phyloP scores from a whole-genome alignment of 2,888 invertebrate species.

The Melikaiella ostensackeni region DNA sequence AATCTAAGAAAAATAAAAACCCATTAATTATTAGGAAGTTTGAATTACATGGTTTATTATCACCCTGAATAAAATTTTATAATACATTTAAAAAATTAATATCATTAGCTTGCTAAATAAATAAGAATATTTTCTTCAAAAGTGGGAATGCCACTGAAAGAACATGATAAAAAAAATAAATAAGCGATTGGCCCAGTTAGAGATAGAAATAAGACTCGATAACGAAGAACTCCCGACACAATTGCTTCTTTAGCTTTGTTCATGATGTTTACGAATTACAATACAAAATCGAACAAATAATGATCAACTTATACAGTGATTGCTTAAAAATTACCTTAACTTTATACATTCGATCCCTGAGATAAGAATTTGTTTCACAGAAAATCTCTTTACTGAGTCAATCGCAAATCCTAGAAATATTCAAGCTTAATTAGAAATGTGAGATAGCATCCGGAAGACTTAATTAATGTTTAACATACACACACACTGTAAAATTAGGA shows the following conservation, averaged over 20 bases:
- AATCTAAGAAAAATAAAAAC: neutral
- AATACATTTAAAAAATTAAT: constrained; percentile 15
- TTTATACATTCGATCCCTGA: constrained; percentile 26
- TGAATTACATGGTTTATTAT: constrained; percentile 32
- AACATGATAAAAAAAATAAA: constrained; percentile 22
- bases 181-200: constrained; percentile 8
- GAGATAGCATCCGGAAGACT: constrained; percentile 33
- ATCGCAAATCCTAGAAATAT: constrained; percentile 13
- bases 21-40: constrained; percentile 19
- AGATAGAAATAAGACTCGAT: neutral
- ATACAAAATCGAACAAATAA: constrained; percentile 1
- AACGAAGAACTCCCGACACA: neutral
- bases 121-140: constrained; percentile 10
- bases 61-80: constrained; percentile 22
- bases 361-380: constrained; percentile 11
- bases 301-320: constrained; percentile 8
- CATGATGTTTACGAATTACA: neutral
- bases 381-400: constrained; percentile 13
- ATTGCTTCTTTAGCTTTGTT: neutral
- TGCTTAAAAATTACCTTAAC: constrained; percentile 23
- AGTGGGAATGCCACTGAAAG: constrained; percentile 34
- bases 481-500: neutral
- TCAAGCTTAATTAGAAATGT: constrained; percentile 26
- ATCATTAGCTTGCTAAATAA: constrained; percentile 28
- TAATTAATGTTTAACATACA: constrained; percentile 8